phyloP scores from a whole-genome alignment of 1,140 invertebrate genomes.

The Scaptodrosophila lebanonensis region DNA sequence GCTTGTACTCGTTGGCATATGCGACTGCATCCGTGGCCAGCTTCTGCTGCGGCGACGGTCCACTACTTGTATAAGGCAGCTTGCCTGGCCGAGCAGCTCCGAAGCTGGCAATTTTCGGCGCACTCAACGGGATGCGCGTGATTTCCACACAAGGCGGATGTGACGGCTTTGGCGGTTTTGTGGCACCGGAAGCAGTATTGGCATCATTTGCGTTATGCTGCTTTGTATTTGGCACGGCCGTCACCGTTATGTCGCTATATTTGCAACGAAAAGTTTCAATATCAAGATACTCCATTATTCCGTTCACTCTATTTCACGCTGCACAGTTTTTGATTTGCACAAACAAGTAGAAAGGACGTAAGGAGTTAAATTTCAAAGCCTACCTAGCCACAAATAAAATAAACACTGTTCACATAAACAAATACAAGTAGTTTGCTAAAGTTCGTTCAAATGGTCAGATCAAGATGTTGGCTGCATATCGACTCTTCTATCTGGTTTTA shows the following conservation, averaged over 20 bases:
- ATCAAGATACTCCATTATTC: constrained; percentile 51
- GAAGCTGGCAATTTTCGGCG: background rate
- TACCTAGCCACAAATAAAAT: too few relatives aligned
- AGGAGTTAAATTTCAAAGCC: too few relatives aligned
- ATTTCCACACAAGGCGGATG: constrained; percentile 40
- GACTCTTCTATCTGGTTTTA: too few relatives aligned
- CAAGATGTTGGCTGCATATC: too few relatives aligned
- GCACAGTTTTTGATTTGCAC: too few relatives aligned
- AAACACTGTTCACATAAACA: too few relatives aligned
- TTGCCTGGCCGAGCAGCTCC: background rate
- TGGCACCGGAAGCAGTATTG: background rate
- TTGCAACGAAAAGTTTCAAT: constrained; percentile 54
- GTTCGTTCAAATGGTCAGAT: too few relatives aligned
- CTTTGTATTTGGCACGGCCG: constrained; percentile 25
- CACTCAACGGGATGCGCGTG: constrained; percentile 10
- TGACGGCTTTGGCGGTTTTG: background rate
- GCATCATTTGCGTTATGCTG: background rate
- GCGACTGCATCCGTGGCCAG: constrained; percentile 8
- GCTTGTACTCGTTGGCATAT: constrained; percentile 52
- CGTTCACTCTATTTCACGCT: too few relatives aligned
- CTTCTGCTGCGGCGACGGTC: constrained; percentile 21
- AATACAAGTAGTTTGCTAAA: too few relatives aligned
- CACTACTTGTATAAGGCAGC: background rate
- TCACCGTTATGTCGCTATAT: constrained; percentile 59
- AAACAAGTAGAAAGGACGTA: too few relatives aligned